Evolutionary conservation across 2,113 vertebrate species (phyloP).

Genomic region (Dromas ardeola): DNA sequence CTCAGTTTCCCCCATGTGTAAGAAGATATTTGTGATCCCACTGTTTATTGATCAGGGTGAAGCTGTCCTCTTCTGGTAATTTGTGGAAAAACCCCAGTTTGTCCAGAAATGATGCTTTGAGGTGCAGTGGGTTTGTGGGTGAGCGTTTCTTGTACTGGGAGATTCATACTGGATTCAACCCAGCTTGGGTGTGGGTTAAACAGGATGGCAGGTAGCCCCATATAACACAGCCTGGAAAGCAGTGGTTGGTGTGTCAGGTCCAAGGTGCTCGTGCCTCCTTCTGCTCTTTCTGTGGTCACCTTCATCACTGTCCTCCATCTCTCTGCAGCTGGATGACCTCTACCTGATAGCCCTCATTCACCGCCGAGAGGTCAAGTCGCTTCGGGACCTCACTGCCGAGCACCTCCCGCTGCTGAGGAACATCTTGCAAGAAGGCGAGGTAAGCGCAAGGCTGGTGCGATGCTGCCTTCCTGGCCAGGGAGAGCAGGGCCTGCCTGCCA

Average conservation of each 20-base stretch:
- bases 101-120: not conserved
- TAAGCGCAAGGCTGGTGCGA: constrained; percentile 16
- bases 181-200: not conserved
- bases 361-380: constrained; percentile 80
- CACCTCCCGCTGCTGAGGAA: constrained; percentile 88
- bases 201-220: no score
- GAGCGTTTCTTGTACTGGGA: not conserved
- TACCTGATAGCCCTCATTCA: constrained; percentile 90
- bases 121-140: not conserved
- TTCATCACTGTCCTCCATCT: accelerated
- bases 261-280: not conserved
- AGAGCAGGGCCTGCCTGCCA: not conserved
- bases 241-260: not conserved
- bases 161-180: no score
- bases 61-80: not conserved
- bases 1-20: not conserved
- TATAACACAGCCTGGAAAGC: not conserved
- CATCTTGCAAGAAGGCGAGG: constrained; percentile 84
- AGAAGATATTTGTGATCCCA: not conserved
- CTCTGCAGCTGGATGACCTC: constrained; percentile 85
- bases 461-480: accelerated
- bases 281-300: not conserved
- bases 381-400: constrained; percentile 85
- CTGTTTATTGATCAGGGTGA: not conserved
- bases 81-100: not conserved